Evolutionary conservation across 2,888 invertebrate genomes (phyloP), one percentile per base, ranked within the genome.

Genomic region (Acrocera orbiculus): DNA sequence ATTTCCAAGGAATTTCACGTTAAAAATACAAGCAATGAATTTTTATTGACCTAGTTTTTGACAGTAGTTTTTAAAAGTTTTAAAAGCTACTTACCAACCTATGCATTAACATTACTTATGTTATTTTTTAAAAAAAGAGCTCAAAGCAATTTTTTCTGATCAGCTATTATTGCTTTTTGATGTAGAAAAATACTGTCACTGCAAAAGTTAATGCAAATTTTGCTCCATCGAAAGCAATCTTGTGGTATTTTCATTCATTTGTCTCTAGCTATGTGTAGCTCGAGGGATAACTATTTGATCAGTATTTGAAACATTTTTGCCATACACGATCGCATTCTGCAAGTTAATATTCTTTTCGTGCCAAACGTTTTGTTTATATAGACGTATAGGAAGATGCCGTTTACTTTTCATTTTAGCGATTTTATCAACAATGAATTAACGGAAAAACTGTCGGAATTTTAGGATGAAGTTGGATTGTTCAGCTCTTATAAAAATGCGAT

Each of bases 231-330:
- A n/a, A n/a, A n/a, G n/a, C n/a, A n/a, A n/a, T n/a, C n/a, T n/a
- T n/a, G n/a, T n/a, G n/a, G 36, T 32, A 23, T 35, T 27, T 24
- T 40, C 35, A 24, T 38, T 36, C 34, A 38, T 35, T 24, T 40
- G 35, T 2, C 40, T 30, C 14, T 35, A 35, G 30, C 37, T 37
- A 23, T 28, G 35, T 19, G 37, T 25, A 22, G 39, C 16, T 30
- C 40, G 40, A 8, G 38, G 17, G 26, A 42, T 38, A 5, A 31
- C 30, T 11, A 30, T 11, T 16, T 30, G 13, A 17, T 37, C 27
- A 33, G 32, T n/a, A 3, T 32, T 10, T 3, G 7, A 3, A 5
- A 20, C 6, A 32, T 32, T 28, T 16, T 15, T 15, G 10, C 9
- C 30, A 14, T 11, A 5, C 3, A 4, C 4, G 8, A 30, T 20